Base-by-base conservation (phyloP, 2,113 vertebrate species). In the Spilogale gracilis region DNA sequence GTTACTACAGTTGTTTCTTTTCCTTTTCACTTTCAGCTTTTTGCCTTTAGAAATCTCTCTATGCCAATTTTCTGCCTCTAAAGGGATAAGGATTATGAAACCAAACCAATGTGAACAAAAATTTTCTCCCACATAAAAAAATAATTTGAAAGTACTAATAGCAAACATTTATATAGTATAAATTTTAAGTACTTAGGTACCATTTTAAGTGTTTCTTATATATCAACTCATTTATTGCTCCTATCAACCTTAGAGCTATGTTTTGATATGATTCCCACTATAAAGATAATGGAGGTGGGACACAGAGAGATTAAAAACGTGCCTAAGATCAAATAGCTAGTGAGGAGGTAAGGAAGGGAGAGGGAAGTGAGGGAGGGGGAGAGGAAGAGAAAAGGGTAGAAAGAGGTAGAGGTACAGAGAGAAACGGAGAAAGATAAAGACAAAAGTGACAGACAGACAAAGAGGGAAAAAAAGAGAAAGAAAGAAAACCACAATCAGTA, bases 11-110 rank as follows among this genome's bases (percentile, higher is more conserved):
- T 82, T 97, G 11, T 89, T 61, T 94, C 16, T 87, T 93, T 9
- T 54, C 27, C 23, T 78, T 67, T 16, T 14, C 0, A 27, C n/a
- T 86, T 95, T 93, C 60, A 67, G 89, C 23, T 74, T 97, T 87
- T 54, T 92, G 48, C 8, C 52, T 65, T 85, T 58, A 86, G 88
- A 92, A 93, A 91, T 86, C 6, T 82, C 23, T 63, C 65, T 16
- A 91, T 54, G 87, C 27, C 67, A 79, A 14, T 84, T 69, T 95
- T 89, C 43, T 97, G 32, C 45, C 14, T 96, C 54, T 93, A 84
- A 93, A 95, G 87, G 56, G 52, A 25, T 94, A 92, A 81, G 17
- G 27, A 89, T 94, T 89, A 94, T 18, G 92, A 90, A 96, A 48
- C 1, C 48, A 95, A 89, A 95, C 14, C 12, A 86, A 14, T 71